Evolutionary conservation across 2,888 invertebrate genomes (phyloP).

Genomic region (Drosophila kanekoi): DNA sequence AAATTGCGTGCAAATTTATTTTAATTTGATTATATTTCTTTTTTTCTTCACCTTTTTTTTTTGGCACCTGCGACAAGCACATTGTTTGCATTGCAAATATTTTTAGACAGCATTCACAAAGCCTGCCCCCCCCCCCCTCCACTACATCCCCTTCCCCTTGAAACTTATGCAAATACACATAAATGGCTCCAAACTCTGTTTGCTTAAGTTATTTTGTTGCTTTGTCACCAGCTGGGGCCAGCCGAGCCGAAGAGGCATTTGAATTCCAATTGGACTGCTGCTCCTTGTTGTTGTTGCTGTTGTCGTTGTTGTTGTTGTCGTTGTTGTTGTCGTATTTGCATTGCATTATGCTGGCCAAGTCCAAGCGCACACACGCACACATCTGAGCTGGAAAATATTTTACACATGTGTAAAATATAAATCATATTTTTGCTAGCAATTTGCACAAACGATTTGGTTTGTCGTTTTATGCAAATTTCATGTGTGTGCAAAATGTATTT

Average conservation of each 20-base stretch:
- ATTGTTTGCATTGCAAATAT: constrained; percentile 70
- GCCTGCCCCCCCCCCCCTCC: not conserved
- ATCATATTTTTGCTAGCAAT: constrained; percentile 76
- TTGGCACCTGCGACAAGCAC: constrained; percentile 61
- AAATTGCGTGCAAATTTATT: constrained; percentile 80
- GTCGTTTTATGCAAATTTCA: constrained; percentile 30
- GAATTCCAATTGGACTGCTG: constrained; percentile 37
- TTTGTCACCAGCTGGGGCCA: constrained; percentile 63
- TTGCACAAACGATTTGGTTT: constrained; percentile 76
- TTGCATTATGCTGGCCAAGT: constrained; percentile 68
- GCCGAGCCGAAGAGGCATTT: constrained; percentile 28
- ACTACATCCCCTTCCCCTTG: not conserved
- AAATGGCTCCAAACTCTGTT: constrained; percentile 56
- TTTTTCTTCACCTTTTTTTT: constrained; percentile 1
- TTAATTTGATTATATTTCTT: constrained; percentile 50
- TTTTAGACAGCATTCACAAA: constrained; percentile 59
- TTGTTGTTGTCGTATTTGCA: constrained; percentile 63
- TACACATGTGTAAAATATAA: constrained; percentile 70
- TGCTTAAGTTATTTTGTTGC: constrained; percentile 71
- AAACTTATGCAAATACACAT: constrained; percentile 18
- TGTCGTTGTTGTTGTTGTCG: constrained; percentile 44
- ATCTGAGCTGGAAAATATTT: constrained; percentile 50
- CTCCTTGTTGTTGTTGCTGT: constrained; percentile 35
- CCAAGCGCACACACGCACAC: constrained; percentile 17
- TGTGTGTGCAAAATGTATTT: constrained; percentile 54